Base-by-base conservation (phyloP, 2,797 vertebrate genomes). In the Rhadinocentrus ornatus region DNA sequence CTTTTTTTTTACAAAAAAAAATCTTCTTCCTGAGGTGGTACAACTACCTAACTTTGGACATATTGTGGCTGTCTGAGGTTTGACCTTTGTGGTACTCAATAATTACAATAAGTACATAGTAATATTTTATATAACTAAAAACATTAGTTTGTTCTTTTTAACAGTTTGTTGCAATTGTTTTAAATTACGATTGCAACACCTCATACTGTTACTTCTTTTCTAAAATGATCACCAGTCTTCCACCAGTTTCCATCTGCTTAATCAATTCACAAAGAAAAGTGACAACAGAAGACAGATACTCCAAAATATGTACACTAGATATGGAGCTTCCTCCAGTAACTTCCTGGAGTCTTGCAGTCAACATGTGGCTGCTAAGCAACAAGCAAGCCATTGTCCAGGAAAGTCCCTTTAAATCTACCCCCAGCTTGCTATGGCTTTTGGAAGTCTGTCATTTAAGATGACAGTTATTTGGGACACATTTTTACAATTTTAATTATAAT, bases 11-110 rank as follows among this genome's bases (percentile, higher is more conserved):
- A 37, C n/a, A 37, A 37, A 37, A 9, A 27, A 13, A 22, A 31
- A 29, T 13, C 41, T 20, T 50, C 20, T 56, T 52, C 48, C 35
- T 62, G 32, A 53, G 31, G 32, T 64, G 26, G 31, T 26, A 35
- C 20, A 62, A 62, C 66, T 60, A 61, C 20, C 50, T 50, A 24
- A 44, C 64, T 46, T 24, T 26, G n/a, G 34, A 53, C 24, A 27
- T 26, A 26, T 5, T 52, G 48, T 12, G 26, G 48, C 48, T 27
- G 50, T 26, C 13, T 53, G 50, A 15, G 50, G 22, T 26, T 52
- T 52, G 22, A 52, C 22, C 22, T 52, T 24, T 26, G 9, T 50
- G 46, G n/a, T 10, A 12, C 12, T 52, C 9, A 26, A 13, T 22
- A 52, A 53, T 48, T 22, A 22, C 46, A 26, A 27, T 27, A 4